phyloP scores from a whole-genome alignment of 2,888 invertebrate species.

The Cephus sareptanus region DNA sequence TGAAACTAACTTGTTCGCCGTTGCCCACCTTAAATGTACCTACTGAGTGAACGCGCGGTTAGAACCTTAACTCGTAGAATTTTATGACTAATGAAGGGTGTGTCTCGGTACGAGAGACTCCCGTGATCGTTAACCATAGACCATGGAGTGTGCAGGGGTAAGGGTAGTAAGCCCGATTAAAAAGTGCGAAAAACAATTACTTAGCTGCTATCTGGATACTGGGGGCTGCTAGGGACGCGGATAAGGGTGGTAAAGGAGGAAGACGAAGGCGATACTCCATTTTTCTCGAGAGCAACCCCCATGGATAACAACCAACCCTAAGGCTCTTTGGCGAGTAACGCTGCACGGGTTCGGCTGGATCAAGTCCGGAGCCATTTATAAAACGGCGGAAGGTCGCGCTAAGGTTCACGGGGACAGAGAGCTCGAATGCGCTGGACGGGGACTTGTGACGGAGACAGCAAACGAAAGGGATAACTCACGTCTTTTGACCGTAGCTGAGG shows the following conservation, averaged over 20 bases:
- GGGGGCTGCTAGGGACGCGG: background rate
- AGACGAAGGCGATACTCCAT: background rate
- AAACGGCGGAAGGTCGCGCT: conserved; percentile 1
- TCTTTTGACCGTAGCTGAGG: conserved; percentile 19
- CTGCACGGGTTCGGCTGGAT: background rate
- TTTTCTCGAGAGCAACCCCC: background rate
- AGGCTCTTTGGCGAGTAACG: background rate
- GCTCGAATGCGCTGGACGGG: background rate
- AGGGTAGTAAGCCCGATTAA: background rate
- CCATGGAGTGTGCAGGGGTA: background rate
- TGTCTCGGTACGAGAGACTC: background rate
- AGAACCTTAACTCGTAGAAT: background rate
- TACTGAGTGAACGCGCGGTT: background rate
- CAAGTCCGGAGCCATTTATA: conserved; percentile 1
- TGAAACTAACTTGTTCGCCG: background rate
- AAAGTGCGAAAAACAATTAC: background rate
- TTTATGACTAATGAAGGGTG: background rate
- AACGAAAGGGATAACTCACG: conserved; percentile 17
- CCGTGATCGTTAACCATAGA: background rate
- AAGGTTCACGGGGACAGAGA: background rate
- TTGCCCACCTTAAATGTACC: background rate
- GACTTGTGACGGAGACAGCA: too few relatives aligned
- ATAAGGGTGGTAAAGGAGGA: background rate
- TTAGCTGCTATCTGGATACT: background rate
- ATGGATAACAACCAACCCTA: background rate